Evolutionary conservation across 2,888 invertebrate genomes (phyloP).

Genomic region (Phlogophora meticulosa): DNA sequence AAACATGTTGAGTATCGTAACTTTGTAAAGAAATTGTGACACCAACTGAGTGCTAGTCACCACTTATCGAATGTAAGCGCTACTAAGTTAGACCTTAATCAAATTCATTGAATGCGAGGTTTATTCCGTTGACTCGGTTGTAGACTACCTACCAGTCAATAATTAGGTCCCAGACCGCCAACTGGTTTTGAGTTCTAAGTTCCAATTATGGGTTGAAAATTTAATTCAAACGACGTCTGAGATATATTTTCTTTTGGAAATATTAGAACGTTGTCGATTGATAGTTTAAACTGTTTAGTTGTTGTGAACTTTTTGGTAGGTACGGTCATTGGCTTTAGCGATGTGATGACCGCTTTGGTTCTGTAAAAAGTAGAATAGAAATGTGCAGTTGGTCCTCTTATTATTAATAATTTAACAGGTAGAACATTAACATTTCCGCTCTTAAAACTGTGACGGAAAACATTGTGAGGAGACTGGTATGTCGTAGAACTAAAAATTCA

Average conservation of each 20-base stretch:
- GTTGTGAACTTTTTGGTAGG: too few species aligned
- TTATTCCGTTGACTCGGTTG: neutral
- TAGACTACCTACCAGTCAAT: neutral
- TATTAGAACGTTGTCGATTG: neutral
- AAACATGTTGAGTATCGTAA: constrained; percentile 1
- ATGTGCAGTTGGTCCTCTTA: too few species aligned
- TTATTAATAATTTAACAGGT: too few species aligned
- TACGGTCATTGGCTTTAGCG: neutral
- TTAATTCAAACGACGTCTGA: neutral
- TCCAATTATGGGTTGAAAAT: neutral
- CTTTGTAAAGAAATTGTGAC: constrained; percentile 16
- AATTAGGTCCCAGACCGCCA: constrained; percentile 1
- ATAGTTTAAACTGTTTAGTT: too few species aligned
- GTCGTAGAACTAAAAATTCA: too few species aligned
- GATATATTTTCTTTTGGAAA: neutral
- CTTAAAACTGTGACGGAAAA: too few species aligned
- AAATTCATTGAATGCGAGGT: constrained; percentile 10
- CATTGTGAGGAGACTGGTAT: too few species aligned
- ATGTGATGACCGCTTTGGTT: neutral
- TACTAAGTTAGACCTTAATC: constrained; percentile 12
- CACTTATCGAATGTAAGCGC: constrained; percentile 10
- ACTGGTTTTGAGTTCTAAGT: constrained; percentile 7
- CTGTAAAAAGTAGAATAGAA: too few species aligned
- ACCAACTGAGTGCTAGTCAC: neutral
- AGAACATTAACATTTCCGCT: too few species aligned